Evolutionary conservation across 2,797 vertebrate species (phyloP), one percentile per base, ranked within the genome.

Genomic region (Spatula versicolor): DNA sequence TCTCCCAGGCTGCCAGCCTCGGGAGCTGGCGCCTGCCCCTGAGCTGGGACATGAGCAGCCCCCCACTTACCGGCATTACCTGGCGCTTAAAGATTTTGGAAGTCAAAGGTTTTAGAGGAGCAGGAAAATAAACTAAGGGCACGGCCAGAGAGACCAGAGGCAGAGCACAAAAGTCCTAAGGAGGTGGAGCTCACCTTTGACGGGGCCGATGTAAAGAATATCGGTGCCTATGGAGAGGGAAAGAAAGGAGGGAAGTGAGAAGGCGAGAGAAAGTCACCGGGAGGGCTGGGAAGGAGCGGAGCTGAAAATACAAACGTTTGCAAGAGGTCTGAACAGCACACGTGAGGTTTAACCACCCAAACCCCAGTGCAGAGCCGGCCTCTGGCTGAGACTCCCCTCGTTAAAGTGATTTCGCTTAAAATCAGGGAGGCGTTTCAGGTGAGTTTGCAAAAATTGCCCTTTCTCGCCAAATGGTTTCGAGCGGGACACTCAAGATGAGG

Each of bases 131-230:
- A 97, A 92, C 95, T 89, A 97, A 96, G 82, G 96, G 82, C 56
- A 55, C 35, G 93, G 96, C 86, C 96, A 95, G 96, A 96, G 93
- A 96, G 92, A 94, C 90, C 94, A 96, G 91, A 97, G 95, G 96
- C 66, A 96, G 89, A 94, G 95, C 59, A 83, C 83, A 80, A 95
- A 93, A 92, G 95, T 96, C 96, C 91, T 97, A 96, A 31, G 96
- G 96, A 97, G 94, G 87, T 86, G 95, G 97, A 98, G 98, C 99
- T 99, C 99, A 99, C 99, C 99, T 99, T 99, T 99, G 96, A 99
- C 98, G 97, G 99, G 99, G 98, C 99, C 99, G 98, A 99, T 99
- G 99, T 99, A 99, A 98, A 99, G 99, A 98, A 99, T 98, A 98
- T 99, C 99, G 98, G 99, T 98, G 98, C 99, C 99, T 99, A 98